A percentile compares a stretch with the other conserved stretches of the same genome.
phyloP scores from a whole-genome alignment of 2,888 invertebrate genomes.

The Nemotelus nigrinus region DNA sequence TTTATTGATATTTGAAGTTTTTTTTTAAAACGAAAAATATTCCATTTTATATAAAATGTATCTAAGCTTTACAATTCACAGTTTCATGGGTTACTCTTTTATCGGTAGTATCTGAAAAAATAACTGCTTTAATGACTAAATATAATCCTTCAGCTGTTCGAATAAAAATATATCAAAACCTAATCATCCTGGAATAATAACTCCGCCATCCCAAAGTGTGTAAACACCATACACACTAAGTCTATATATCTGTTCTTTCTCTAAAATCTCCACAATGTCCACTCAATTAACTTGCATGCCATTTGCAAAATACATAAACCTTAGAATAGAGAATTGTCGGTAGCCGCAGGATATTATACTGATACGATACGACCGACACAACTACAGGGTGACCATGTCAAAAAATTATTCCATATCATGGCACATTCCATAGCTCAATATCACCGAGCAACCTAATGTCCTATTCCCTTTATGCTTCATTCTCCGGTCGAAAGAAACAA shows the following conservation, averaged over 20 bases:
- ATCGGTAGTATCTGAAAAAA: no score
- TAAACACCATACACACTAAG: neutral
- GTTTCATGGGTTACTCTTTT: no score
- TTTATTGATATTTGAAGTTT: no score
- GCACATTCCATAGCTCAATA: neutral
- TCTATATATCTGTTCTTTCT: slow-evolving; percentile 3
- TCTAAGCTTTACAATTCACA: no score
- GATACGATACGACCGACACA: neutral
- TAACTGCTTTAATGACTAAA: no score
- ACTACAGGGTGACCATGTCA: neutral
- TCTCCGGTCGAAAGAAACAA: slow-evolving; percentile 3
- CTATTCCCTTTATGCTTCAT: neutral
- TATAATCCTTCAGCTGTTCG: no score
- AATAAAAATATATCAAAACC: no score
- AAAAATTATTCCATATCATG: neutral
- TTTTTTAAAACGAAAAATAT: no score
- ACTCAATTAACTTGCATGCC: slow-evolving; percentile 49
- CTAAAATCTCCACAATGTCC: slow-evolving; percentile 41
- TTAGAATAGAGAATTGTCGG: neutral
- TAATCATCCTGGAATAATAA: no score
- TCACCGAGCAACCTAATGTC: neutral
- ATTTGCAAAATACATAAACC: slow-evolving; percentile 48
- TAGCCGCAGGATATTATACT: slow-evolving; percentile 24
- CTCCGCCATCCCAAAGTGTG: no score
- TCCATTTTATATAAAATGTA: no score